Conservation (phyloP, 1,140 invertebrate species). For the Globodera rostochiensis region DNA sequence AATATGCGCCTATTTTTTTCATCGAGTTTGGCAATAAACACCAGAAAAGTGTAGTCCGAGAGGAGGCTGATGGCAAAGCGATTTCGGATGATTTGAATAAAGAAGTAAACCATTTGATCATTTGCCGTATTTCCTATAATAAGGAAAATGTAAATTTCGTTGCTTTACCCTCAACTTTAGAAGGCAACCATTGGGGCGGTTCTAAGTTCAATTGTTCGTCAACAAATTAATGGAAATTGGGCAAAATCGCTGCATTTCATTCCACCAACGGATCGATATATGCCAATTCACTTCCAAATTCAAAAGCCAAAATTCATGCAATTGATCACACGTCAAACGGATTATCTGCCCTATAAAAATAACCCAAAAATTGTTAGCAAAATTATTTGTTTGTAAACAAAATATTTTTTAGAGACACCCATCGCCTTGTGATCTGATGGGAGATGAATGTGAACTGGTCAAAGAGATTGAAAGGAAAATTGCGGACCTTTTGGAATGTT, state of each 20-base stretch:
- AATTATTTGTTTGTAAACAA: not conserved
- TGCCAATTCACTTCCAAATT: not conserved
- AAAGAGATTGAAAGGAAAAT: not conserved
- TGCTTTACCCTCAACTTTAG: not conserved
- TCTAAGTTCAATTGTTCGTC: not conserved
- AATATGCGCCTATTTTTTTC: not conserved
- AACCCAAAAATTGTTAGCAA: not conserved
- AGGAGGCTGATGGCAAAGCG: not conserved
- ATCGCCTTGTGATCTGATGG: not conserved
- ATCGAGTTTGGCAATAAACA: not conserved
- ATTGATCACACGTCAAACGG: not conserved
- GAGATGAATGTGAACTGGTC: not conserved
- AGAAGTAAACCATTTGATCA: not conserved
- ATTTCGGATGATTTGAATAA: not conserved
- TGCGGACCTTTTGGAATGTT: not conserved
- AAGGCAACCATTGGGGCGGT: not conserved
- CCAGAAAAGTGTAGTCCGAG: too few species aligned
- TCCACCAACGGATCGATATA: not conserved
- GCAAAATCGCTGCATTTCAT: not conserved
- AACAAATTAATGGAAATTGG: not conserved
- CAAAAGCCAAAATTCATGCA: not conserved
- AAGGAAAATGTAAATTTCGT: too few species aligned
- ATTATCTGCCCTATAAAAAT: not conserved
- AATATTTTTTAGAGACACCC: too few species aligned
- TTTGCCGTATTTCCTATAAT: too few species aligned